These are phyloP conservation scores for Eunapius fragilis DNA, from an alignment of 37 sponge, comb jelly and placozoan species.

Conservation along the genomic window DNA sequence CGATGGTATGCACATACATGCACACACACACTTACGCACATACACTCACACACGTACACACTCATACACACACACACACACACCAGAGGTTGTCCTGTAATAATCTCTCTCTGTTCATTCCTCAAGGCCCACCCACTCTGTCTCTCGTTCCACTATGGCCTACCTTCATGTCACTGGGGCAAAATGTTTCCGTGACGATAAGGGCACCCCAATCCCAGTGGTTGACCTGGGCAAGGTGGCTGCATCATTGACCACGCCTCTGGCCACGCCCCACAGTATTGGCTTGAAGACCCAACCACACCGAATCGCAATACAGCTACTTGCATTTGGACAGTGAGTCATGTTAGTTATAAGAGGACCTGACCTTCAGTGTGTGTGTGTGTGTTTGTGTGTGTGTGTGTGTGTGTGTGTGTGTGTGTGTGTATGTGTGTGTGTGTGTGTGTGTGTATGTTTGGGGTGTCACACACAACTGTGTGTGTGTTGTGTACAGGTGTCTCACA, in stretches of 20 bases:
- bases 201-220: conserved; percentile 14
- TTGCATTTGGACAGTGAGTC: not conserved
- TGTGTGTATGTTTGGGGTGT: too few relatives aligned
- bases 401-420: too few relatives aligned
- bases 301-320: not conserved
- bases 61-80: too few relatives aligned
- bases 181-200: not conserved
- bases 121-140: too few relatives aligned
- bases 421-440: not conserved
- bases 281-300: not conserved
- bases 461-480: too few relatives aligned
- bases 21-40: too few relatives aligned
- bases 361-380: too few relatives aligned
- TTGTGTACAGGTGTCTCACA: too few relatives aligned
- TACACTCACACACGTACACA: too few relatives aligned
- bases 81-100: too few relatives aligned
- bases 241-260: not conserved
- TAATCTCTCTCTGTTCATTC: not conserved
- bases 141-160: conserved; percentile 20
- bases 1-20: not conserved
- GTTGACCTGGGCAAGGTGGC: conserved; percentile 2
- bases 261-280: not conserved
- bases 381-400: too few relatives aligned
- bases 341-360: too few relatives aligned
- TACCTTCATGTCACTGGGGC: conserved; percentile 35